Evolutionary conservation across 2,797 vertebrate species (phyloP).

Genomic region (Rhinichthys osculus): DNA sequence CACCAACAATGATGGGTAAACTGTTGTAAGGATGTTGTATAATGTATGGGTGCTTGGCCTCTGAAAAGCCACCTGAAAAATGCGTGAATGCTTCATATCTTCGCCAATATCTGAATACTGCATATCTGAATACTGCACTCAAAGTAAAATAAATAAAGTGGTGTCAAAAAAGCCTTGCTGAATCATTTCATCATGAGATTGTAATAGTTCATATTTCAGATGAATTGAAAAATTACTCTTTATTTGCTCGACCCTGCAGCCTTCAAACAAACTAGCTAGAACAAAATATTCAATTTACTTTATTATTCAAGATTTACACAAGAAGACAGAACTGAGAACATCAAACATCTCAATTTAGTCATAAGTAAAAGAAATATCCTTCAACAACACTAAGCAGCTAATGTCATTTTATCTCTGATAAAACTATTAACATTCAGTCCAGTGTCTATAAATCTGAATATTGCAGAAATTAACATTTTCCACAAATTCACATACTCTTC

Average conservation of each 20-base stretch:
- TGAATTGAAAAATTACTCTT: background rate
- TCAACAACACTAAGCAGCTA: background rate
- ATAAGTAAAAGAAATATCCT: background rate
- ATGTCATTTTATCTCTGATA: background rate
- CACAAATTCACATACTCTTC: conserved; percentile 17
- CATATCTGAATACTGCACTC: background rate
- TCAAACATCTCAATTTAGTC: background rate
- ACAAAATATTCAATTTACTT: conserved; percentile 14
- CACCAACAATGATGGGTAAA: background rate
- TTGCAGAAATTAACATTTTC: background rate
- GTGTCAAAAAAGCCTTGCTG: conserved; percentile 1
- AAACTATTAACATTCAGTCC: conserved; percentile 2
- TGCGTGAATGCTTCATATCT: background rate
- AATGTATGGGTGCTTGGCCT: background rate
- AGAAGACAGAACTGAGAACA: background rate
- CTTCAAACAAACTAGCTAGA: background rate
- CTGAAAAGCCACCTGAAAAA: background rate
- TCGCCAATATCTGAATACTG: background rate
- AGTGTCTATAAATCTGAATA: background rate
- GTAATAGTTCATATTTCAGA: background rate
- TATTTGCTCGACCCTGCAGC: conserved; percentile 33
- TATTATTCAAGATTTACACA: conserved; percentile 30
- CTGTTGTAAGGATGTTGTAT: background rate
- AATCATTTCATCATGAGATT: background rate
- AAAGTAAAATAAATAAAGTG: background rate